Conservation (phyloP, 2,797 vertebrate species). For the Thalassophryne amazonica region DNA sequence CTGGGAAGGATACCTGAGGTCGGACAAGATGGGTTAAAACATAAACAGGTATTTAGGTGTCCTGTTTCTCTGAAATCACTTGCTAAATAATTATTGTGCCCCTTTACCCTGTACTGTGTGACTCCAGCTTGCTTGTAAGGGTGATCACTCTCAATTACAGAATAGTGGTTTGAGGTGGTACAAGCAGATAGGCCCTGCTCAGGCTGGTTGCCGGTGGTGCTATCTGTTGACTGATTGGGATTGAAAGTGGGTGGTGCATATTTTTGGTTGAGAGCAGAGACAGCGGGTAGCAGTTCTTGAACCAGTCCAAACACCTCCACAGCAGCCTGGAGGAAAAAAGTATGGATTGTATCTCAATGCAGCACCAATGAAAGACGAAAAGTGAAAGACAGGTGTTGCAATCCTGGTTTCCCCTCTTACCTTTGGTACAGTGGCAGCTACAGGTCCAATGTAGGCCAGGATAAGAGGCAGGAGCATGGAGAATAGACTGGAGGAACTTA, state of each 20-base stretch:
- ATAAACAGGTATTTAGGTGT: neutral
- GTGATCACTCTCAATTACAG: constrained; percentile 96
- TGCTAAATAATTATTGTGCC: neutral
- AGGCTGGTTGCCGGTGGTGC: constrained; percentile 95
- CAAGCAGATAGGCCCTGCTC: constrained; percentile 96
- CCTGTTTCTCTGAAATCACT: neutral
- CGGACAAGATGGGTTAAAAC: neutral
- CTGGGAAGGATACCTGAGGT: constrained; percentile 91
- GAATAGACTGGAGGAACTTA: constrained; percentile 98
- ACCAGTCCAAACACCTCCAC: constrained; percentile 98
- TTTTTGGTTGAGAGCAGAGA: constrained; percentile 97
- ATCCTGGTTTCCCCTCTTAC: constrained; percentile 59
- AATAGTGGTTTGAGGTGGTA: constrained; percentile 96
- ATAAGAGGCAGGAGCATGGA: constrained; percentile 98
- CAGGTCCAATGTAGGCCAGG: constrained; percentile 96
- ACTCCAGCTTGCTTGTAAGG: constrained; percentile 95
- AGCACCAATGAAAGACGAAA: neutral
- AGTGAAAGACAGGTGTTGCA: neutral
- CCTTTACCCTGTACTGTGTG: constrained; percentile 91
- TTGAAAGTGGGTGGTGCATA: constrained; percentile 97
- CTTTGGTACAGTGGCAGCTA: constrained; percentile 96
- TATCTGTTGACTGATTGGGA: constrained; percentile 99
- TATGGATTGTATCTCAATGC: neutral
- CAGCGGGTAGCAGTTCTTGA: constrained; percentile 93
- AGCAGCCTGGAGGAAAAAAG: constrained; percentile 82